Base-by-base conservation (phyloP, 2,113 vertebrate species). In the Ciconia maguari region DNA sequence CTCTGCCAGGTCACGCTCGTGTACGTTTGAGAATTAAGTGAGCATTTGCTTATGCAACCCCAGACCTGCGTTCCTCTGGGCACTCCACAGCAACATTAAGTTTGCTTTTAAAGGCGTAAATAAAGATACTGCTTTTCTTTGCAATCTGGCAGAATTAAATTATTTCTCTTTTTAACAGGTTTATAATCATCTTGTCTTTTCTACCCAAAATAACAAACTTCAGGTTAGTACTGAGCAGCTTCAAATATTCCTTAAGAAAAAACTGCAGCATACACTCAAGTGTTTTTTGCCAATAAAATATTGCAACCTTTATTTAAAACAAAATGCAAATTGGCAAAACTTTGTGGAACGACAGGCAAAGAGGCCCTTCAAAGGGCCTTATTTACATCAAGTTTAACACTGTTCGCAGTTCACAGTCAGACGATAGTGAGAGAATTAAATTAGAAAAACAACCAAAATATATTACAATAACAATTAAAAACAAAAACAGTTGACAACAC, bases 371-470 rank as follows among this genome's bases (percentile, higher is more conserved):
- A 57, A 34, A 96, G 96, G 95, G 91, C 97, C 97, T 98, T 99
- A 99, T 99, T 99, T 99, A 99, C 99, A 99, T 99, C 99, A 99
- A 98, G 98, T 99, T 98, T 99, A 99, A 99, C 99, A 99, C 99
- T 99, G 99, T 99, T 99, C 96, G 99, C 98, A 99, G 98, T 99
- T 99, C 99, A 99, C 99, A 99, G 99, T 99, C 98, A 99, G 99
- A 99, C 98, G 97, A 98, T 98, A 98, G 98, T 98, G 98, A 99
- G 98, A 99, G 98, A 98, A 99, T 99, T 99, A 99, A 99, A 99
- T 99, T 98, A 98, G 98, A 98, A 98, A 98, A 98, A 99, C 98
- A 98, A 98, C 96, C 97, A 96, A 99, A 99, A 99, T 98, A 99
- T 99, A 98, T 99, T 99, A 99, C 98, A 99, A 96, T 98, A 98